Percentiles rank a stretch among this genome's conserved stretches.
Evolutionary conservation across 2,797 vertebrate species (phyloP).

Genomic region (Phataginus tricuspis): DNA sequence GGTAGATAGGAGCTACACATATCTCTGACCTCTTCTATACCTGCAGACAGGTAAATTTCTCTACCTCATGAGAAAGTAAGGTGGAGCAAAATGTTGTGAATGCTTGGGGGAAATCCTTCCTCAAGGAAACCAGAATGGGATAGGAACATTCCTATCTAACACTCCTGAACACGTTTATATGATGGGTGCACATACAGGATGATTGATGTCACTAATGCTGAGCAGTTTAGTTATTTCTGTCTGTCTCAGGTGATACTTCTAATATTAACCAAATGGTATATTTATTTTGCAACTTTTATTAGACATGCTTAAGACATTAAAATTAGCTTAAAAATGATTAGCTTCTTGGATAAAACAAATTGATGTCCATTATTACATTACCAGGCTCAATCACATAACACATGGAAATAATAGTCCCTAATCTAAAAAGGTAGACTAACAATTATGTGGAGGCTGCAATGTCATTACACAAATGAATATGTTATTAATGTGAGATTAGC

Average conservation of each 20-base stretch:
- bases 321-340: not conserved
- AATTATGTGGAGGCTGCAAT: not conserved
- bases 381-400: not conserved
- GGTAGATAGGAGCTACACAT: not conserved
- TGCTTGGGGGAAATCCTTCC: not conserved
- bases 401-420: not conserved
- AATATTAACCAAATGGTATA: not conserved
- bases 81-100: not conserved
- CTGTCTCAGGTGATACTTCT: not conserved
- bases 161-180: not conserved
- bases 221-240: not conserved
- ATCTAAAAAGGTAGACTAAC: conserved; percentile 40
- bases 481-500: not conserved
- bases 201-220: not conserved
- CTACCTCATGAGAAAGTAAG: not conserved
- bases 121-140: not conserved
- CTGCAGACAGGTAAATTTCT: not conserved
- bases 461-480: not conserved
- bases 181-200: not conserved
- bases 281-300: conserved; percentile 31
- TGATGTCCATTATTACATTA: not conserved
- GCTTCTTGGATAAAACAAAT: conserved; percentile 26
- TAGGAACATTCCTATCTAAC: not conserved
- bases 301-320: not conserved
- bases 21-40: not conserved